phyloP scores from a whole-genome alignment of 2,888 invertebrate genomes.

The Pyrrhia umbra region DNA sequence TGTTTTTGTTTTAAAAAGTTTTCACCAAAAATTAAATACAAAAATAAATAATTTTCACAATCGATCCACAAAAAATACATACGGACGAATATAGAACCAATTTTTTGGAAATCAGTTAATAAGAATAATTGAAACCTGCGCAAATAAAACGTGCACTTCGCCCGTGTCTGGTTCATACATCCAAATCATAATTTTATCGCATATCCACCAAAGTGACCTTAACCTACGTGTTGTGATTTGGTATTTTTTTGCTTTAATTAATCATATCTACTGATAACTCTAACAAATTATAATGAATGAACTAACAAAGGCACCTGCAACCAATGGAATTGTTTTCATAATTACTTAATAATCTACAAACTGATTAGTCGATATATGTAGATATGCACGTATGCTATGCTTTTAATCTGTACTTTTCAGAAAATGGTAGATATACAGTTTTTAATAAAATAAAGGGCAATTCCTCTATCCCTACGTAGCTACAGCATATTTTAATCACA shows the following conservation, averaged over 20 bases:
- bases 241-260: not conserved
- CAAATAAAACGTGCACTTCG: too few species aligned
- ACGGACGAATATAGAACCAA: too few species aligned
- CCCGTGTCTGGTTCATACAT: not conserved
- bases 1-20: too few species aligned
- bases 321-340: not conserved
- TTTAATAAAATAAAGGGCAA: not conserved
- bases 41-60: too few species aligned
- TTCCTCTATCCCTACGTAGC: not conserved
- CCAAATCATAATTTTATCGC: constrained; percentile 10
- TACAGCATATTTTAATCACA: not conserved
- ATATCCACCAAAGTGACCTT: constrained; percentile 19
- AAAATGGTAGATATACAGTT: too few species aligned
- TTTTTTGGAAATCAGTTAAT: too few species aligned
- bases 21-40: too few species aligned
- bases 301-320: not conserved
- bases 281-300: constrained; percentile 16
- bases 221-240: constrained; percentile 6
- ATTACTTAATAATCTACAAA: constrained; percentile 2
- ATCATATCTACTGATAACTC: constrained; percentile 11
- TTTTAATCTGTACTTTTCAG: too few species aligned
- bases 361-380: not conserved
- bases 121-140: too few species aligned
- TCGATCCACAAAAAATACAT: too few species aligned
- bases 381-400: constrained; percentile 3